Evolutionary conservation across 1,140 invertebrate species (phyloP), one percentile per base, ranked within the genome.

Genomic region (Goniozus legneri): DNA sequence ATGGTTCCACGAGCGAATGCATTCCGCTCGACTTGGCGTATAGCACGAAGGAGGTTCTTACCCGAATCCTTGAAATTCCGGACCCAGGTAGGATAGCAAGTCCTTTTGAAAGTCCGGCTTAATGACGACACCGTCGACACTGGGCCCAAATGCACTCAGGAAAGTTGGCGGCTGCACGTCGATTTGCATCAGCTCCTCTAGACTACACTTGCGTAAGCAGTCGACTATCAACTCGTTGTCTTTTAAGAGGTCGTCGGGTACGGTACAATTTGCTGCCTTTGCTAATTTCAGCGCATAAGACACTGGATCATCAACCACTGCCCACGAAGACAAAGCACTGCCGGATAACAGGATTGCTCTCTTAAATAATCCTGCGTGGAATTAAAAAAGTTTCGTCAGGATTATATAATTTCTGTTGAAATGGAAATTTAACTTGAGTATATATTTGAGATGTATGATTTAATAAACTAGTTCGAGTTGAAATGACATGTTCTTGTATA

Each of bases 251-350:
- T 91, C 86, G 33, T 88, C 84, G 0, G 88, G 87, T 41, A 91
- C 80, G 1, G 86, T 82, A 65, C 94, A 98, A 69, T 96, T 95
- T 7, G 94, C 82, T 35, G 86, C 84, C 47, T 82, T 82, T 1
- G 92, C 91, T 35, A 98, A 73, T 67, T 90, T 85, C 14, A 89
- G 73, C 4, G 94, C 91, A 66, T 90, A 95, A 44, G 84, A 82
- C 0, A 89, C 84, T 0, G 94, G 92, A 71, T 96, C 90, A 59
- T 92, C 87, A 2, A 95, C 91, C 31, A 95, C 77, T 0, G 94
- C 94, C 95, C 92, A 98, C 0, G 89, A 91, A 34, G 90, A 91
- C 8, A 97, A 75, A 0, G 95, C 94, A 13, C 95, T 96, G 7
- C 95, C 95, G 2, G 91, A 94, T 63, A 96, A 80, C 4, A 97